phyloP scores from a whole-genome alignment of 2,888 invertebrate genomes.

The Parnassius glacialis region DNA sequence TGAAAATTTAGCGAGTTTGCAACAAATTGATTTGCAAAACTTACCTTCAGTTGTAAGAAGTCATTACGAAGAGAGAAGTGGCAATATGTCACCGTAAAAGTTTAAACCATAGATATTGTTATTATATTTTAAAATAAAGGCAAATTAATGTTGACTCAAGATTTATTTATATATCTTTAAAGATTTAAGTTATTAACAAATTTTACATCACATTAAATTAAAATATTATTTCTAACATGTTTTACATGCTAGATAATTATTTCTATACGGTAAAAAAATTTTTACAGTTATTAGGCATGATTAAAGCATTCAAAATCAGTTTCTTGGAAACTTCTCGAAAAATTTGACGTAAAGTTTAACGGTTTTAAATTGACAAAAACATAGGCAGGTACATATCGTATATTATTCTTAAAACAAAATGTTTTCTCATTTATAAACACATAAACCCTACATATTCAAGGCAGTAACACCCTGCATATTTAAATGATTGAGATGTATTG shows the following conservation, averaged over 20 bases:
- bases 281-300: not conserved
- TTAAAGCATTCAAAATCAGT: conserved; percentile 18
- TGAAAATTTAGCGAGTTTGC: conserved; percentile 47
- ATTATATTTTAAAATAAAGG: conserved; percentile 9
- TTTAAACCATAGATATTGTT: not conserved
- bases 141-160: conserved; percentile 16
- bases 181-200: conserved; percentile 27
- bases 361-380: no score
- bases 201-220: conserved; percentile 44
- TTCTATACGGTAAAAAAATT: not conserved
- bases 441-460: not conserved
- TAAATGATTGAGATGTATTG: not conserved
- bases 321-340: not conserved
- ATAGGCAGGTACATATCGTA: no score
- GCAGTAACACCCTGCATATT: not conserved
- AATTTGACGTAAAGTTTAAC: no score
- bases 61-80: not conserved
- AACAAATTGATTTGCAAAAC: conserved; percentile 51
- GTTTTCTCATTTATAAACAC: not conserved
- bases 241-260: conserved; percentile 34
- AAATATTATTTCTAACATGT: conserved; percentile 42
- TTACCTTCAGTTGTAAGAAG: conserved; percentile 34
- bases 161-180: conserved; percentile 35
- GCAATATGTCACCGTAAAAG: not conserved
- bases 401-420: not conserved